Base-by-base conservation (phyloP, 2,888 invertebrate genomes). In the Cephus spinipes region DNA sequence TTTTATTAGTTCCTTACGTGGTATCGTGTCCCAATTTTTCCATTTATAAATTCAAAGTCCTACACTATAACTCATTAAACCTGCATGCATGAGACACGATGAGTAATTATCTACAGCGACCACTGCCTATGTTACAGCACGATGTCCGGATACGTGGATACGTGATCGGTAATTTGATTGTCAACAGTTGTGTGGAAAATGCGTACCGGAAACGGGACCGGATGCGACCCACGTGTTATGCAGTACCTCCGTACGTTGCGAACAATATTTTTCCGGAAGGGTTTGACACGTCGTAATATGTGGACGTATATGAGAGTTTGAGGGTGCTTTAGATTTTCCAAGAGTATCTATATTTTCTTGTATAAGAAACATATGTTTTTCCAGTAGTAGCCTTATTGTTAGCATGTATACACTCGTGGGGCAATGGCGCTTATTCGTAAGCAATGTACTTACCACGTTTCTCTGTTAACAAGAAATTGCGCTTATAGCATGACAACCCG, bases 91-190 rank as follows among this genome's bases (percentile, higher is more conserved):
- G 23, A 3, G 12, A 71, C 71, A 71, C 69, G 69, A 31, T 32
- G 31, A 71, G 71, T 71, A 71, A 71, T 71, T 71, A 71, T 32
- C 71, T 31, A 71, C 31, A 15, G 23, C 55, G 2, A 55, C 55
- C 23, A 55, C 55, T 55, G 71, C 2, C 32, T 33, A 23, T 71
- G 31, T 71, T 71, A 35, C 35, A 23, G 40, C n/a, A 40, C 74
- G 33, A 73, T 73, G 33, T 76, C 77, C 81, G 81, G 81, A 82
- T 76, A 74, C 74, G 73, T 71, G 75, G 73, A 71, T 78, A 81
- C 81, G 79, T 81, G 81, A 76, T 30, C 69, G 55, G 79, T 75
- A 76, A 77, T 12, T 71, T 55, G 73, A 69, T 33, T 68, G 78
- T 36, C 40, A 32, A 77, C 79, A 79, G 77, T 77, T 77, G 76